A percentile compares a stretch with the other conserved stretches of the same genome.
Evolutionary conservation across 2,888 invertebrate genomes (phyloP).

Genomic region (Parnassius orleans): DNA sequence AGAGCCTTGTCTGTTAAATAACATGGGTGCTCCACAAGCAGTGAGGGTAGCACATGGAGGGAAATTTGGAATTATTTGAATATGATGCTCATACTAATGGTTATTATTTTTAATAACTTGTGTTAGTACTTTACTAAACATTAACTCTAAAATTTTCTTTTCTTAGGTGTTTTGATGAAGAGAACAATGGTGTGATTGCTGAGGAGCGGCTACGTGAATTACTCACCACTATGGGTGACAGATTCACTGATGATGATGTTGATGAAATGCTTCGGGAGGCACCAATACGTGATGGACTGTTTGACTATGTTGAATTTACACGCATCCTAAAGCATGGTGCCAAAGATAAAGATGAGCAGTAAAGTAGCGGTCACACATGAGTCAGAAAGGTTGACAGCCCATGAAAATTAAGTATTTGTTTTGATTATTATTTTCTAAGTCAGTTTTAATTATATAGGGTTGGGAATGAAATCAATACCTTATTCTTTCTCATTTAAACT

Average conservation of each 20-base stretch:
- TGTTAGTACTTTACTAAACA: no score
- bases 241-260: constrained; percentile 98
- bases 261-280: constrained; percentile 99
- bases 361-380: constrained; percentile 40
- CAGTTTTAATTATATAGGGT: constrained; percentile 9
- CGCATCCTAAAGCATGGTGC: constrained; percentile 99
- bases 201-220: constrained; percentile 97
- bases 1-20: no score
- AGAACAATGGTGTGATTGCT: constrained; percentile 94
- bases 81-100: no score
- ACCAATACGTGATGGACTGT: constrained; percentile 95
- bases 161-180: constrained; percentile 95
- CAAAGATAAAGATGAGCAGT: constrained; percentile 98
- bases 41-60: no score
- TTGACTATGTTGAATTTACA: constrained; percentile 99
- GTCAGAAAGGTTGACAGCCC: background rate
- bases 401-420: constrained; percentile 12
- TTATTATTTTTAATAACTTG: no score
- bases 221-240: constrained; percentile 98
- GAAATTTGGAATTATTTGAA: no score
- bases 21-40: no score
- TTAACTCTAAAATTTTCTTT: background rate
- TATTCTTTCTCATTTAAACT: background rate
- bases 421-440: constrained; percentile 17
- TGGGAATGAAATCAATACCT: background rate